Evolutionary conservation across 1,140 invertebrate species (phyloP).

Genomic region (Bombyx mandarina): DNA sequence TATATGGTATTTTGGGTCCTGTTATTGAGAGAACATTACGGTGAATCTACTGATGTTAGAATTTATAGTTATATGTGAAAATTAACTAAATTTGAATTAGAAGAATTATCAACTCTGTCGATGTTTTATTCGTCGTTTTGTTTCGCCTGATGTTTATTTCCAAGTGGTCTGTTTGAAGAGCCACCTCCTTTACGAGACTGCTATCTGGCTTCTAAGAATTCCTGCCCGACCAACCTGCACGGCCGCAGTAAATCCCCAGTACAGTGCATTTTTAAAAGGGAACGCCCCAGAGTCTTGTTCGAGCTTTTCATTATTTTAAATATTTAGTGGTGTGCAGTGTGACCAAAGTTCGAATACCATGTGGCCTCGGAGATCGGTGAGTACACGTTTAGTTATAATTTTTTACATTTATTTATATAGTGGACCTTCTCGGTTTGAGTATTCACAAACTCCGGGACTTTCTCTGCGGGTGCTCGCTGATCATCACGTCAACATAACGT

Average conservation of each 20-base stretch:
- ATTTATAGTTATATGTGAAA: too few relatives aligned
- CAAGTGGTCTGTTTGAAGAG: constrained; percentile 22
- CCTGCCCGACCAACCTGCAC: constrained; percentile 53
- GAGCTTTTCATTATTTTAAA: constrained; percentile 65
- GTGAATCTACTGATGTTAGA: too few relatives aligned
- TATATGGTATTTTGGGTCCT: too few relatives aligned
- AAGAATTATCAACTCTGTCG: too few relatives aligned
- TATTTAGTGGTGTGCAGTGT: constrained; percentile 60
- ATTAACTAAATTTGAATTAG: too few relatives aligned
- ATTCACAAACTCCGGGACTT: constrained; percentile 11
- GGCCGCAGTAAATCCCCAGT: constrained; percentile 52
- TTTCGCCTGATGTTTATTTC: constrained; percentile 25
- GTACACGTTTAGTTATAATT: constrained; percentile 28
- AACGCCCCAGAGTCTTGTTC: constrained; percentile 46
- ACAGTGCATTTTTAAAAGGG: constrained; percentile 67
- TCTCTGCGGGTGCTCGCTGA: constrained; percentile 1
- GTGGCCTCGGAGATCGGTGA: constrained; percentile 26
- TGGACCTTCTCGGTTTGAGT: constrained; percentile 18
- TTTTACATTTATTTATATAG: constrained; percentile 6
- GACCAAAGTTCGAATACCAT: constrained; percentile 23
- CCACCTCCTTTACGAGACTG: constrained; percentile 52
- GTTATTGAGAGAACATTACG: too few relatives aligned
- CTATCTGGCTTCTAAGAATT: constrained; percentile 42
- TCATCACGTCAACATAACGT: constrained; percentile 10
- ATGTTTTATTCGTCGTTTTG: constrained; percentile 10